These are phyloP conservation scores for pig (Sus scrofa) DNA, from an alignment of 2,113 vertebrate genomes.

Conservation along the genomic window DNA sequence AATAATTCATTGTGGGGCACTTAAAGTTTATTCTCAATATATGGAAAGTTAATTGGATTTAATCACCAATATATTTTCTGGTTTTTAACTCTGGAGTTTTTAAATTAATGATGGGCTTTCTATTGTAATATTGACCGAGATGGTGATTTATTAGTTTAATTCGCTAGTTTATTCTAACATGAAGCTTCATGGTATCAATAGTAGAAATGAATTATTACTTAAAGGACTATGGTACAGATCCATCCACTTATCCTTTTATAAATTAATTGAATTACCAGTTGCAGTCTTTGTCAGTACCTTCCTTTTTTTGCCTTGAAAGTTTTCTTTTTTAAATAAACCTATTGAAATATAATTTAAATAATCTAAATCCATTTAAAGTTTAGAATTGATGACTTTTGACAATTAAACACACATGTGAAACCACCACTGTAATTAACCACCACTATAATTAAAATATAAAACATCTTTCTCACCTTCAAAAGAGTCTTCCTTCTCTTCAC, in stretches of 20 bases:
- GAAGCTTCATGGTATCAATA: background rate
- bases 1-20: conserved; percentile 30
- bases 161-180: background rate
- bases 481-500: background rate
- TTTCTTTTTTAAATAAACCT: background rate
- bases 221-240: background rate
- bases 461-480: background rate
- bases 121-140: background rate
- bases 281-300: background rate
- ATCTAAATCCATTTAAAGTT: background rate
- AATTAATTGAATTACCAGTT: background rate
- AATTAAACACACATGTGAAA: background rate
- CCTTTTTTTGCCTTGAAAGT: background rate
- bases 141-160: background rate
- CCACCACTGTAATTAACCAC: background rate
- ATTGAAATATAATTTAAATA: background rate
- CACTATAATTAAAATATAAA: conserved; percentile 8
- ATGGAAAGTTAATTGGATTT: conserved; percentile 2
- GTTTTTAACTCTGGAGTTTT: conserved; percentile 8
- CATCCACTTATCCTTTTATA: background rate
- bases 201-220: conserved; percentile 8
- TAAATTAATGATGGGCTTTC: conserved; percentile 9
- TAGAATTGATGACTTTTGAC: conserved; percentile 12
- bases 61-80: conserved; percentile 39
- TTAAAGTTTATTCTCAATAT: conserved; percentile 24